Evolutionary conservation across 2,888 invertebrate species (phyloP).

Genomic region (Sminthurinus aureus): DNA sequence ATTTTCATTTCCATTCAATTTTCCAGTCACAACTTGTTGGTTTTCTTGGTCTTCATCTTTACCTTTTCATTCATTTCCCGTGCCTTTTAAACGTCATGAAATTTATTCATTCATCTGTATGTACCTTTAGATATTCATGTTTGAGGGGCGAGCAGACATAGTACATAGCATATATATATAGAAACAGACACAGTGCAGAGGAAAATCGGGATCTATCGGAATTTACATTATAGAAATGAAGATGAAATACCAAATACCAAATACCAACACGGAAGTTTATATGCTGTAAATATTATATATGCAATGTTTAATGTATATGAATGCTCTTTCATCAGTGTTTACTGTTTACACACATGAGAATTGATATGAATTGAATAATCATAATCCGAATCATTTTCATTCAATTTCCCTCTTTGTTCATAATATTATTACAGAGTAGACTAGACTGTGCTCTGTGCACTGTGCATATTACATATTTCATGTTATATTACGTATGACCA

Average conservation of each 20-base stretch:
- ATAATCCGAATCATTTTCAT: not conserved
- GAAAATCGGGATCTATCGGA: not conserved
- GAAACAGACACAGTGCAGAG: not conserved
- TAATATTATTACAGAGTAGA: too few relatives aligned
- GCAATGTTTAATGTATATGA: not conserved
- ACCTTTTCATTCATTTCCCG: not conserved
- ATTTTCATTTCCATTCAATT: not conserved
- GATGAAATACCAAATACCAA: not conserved
- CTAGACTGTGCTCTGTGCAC: too few relatives aligned
- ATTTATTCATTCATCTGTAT: not conserved
- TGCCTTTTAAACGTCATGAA: not conserved
- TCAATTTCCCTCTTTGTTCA: not conserved
- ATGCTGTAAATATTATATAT: not conserved
- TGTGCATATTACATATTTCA: too few relatives aligned
- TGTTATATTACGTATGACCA: too few relatives aligned
- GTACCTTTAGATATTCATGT: too few relatives aligned
- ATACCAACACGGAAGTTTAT: not conserved
- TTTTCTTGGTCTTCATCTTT: not conserved
- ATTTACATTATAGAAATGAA: not conserved
- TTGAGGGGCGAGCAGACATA: too few relatives aligned
- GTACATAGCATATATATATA: too few relatives aligned
- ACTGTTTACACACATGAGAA: slow-evolving; percentile 5
- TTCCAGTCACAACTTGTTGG: not conserved
- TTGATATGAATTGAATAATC: not conserved
- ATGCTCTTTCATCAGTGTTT: not conserved